Percentiles rank a stretch among this genome's conserved stretches.
These are phyloP conservation scores for Coelopa pilipes DNA, from an alignment of 2,888 invertebrate genomes.

Conservation along the genomic window DNA sequence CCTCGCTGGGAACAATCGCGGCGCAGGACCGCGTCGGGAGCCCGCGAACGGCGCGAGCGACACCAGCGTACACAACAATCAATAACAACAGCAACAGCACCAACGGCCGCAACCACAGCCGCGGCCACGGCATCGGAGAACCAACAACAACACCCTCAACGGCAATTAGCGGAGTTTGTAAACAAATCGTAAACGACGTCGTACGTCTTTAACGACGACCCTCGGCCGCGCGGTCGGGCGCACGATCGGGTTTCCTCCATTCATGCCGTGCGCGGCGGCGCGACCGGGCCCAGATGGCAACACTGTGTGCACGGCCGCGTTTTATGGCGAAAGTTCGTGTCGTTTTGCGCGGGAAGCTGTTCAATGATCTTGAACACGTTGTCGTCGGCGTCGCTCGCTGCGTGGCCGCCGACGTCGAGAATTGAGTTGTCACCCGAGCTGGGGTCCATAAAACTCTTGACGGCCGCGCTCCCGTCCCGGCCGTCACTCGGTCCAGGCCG, in stretches of 20 bases:
- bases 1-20: too few species aligned
- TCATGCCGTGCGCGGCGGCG: background rate
- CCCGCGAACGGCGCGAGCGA: too few species aligned
- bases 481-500: too few species aligned
- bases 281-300: background rate
- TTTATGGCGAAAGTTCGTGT: conserved; percentile 50
- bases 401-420: background rate
- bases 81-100: too few species aligned
- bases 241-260: background rate
- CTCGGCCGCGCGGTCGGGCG: background rate
- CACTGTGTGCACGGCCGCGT: conserved; percentile 10
- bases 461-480: background rate
- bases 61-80: too few species aligned
- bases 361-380: conserved; percentile 42
- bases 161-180: conserved; percentile 37
- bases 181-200: conserved; percentile 48
- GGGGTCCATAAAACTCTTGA: conserved; percentile 24
- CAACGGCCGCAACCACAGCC: background rate
- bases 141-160: background rate
- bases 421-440: conserved; percentile 25
- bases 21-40: too few species aligned
- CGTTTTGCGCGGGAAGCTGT: conserved; percentile 44
- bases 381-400: conserved; percentile 6
- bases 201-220: background rate
- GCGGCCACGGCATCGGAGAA: background rate